Base-by-base conservation (phyloP, 2,113 vertebrate species). In the Coryphaenoides rupestris region DNA sequence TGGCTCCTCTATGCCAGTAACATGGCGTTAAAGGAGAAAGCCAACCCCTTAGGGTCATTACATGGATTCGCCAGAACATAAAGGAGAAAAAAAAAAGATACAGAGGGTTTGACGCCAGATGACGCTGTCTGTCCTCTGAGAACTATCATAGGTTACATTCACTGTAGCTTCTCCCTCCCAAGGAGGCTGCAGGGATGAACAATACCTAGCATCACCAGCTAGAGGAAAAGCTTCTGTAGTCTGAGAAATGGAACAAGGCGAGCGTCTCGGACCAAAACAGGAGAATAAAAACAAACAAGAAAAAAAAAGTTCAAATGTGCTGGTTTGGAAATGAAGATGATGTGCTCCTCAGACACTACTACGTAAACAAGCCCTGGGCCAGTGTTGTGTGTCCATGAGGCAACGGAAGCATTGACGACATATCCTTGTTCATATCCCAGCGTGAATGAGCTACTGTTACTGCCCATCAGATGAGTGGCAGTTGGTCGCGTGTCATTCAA, bases 301-400 rank as follows among this genome's bases (percentile, higher is more conserved):
- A 65, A 76, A 79, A 75, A 65, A 58, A 21, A 62, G 56, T 52
- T 68, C 67, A 75, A 72, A 54, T 65, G 60, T 58, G 45, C 21
- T 24, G 14, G 71, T 68, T 71, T 47, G 68, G 69, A 71, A 80
- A 81, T 74, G 22, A 82, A 69, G 66, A 79, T 82, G 69, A 78
- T 54, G 58, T 74, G 33, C 81, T 83, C 47, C 84, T 82, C 69
- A 82, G 70, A 77, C 68, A 68, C 66, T 62, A 63, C 84, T 84
- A 71, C 80, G 72, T 80, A 75, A 82, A 87, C 80, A 84, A 76
- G 33, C 74, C 85, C 74, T 76, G 73, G 73, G 62, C 66, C 73
- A 68, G n/a, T 72, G 73, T 63, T 63, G 49, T 40, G 40, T 62
- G 65, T 68, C 77, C 79, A 72, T 68, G 7, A 65, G 60, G 1